Evolutionary conservation across 2,113 vertebrate genomes (phyloP).

Genomic region (Mixornis gularis): DNA sequence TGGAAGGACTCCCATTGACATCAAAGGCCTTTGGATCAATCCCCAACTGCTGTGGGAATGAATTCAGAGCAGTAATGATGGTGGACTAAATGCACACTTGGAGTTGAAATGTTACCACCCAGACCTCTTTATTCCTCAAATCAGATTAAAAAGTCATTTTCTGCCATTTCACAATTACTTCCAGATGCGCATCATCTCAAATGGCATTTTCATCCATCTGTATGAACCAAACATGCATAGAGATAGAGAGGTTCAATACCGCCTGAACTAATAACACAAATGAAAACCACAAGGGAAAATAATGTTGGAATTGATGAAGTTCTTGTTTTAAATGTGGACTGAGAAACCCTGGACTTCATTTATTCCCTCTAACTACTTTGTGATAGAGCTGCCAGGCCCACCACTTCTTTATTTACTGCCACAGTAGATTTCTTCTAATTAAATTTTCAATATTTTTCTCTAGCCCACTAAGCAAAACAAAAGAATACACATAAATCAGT

Average conservation of each 20-base stretch:
- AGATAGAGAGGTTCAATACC: constrained; percentile 8
- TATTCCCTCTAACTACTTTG: not conserved
- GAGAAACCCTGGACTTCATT: not conserved
- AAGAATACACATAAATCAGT: not conserved
- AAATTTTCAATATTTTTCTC: constrained; percentile 3
- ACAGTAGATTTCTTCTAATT: not conserved
- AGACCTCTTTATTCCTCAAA: constrained; percentile 57
- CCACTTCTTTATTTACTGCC: not conserved
- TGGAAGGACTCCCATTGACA: constrained; percentile 52
- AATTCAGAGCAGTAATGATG: constrained; percentile 26
- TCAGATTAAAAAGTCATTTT: constrained; percentile 63
- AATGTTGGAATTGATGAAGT: not conserved
- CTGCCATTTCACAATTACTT: constrained; percentile 58
- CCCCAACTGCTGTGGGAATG: constrained; percentile 32
- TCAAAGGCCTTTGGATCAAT: constrained; percentile 50
- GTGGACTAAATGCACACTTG: constrained; percentile 30
- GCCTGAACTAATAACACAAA: constrained; percentile 31
- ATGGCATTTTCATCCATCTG: constrained; percentile 55
- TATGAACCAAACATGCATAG: not conserved
- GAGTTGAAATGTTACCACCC: constrained; percentile 26
- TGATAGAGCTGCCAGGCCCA: not conserved
- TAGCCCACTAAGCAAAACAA: not conserved
- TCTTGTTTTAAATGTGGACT: not conserved
- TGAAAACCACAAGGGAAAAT: constrained; percentile 32
- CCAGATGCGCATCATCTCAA: constrained; percentile 57